A percentile compares a stretch with the other conserved stretches of the same genome.
phyloP scores from a whole-genome alignment of 1,140 invertebrate species.

The Meteorus sp. region DNA sequence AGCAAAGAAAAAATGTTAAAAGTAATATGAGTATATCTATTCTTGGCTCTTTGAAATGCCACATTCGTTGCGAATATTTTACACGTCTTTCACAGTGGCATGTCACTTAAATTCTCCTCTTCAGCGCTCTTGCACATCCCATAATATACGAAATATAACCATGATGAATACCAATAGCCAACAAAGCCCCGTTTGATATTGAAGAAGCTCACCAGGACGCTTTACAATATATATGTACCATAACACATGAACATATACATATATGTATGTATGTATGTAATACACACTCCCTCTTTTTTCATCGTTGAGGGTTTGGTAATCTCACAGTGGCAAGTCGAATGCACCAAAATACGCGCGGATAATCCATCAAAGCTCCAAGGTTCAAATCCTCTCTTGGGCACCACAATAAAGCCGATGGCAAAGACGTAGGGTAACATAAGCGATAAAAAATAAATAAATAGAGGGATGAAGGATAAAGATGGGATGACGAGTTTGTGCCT shows the following conservation, averaged over 20 bases:
- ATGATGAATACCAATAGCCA: neutral
- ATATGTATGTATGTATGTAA: too few relatives aligned
- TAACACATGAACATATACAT: too few relatives aligned
- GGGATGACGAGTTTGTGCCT: too few relatives aligned
- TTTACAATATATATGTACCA: too few relatives aligned
- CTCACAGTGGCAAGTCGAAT: conserved; percentile 5
- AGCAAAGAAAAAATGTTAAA: neutral
- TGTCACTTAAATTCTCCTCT: neutral
- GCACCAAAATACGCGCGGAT: conserved; percentile 25
- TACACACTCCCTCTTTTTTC: too few relatives aligned
- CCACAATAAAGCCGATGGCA: neutral
- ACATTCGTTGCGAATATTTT: neutral
- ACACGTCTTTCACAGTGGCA: neutral
- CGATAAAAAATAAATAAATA: too few relatives aligned
- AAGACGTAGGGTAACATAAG: too few relatives aligned
- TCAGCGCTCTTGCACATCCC: neutral
- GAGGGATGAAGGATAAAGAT: too few relatives aligned
- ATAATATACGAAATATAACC: neutral
- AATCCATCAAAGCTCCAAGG: conserved; percentile 17
- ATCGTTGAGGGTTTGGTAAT: too few relatives aligned
- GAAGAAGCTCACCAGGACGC: too few relatives aligned
- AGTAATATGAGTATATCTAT: neutral
- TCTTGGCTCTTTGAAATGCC: neutral
- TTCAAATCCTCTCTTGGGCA: neutral
- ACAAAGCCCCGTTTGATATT: too few relatives aligned